Conservation (phyloP, 2,797 vertebrate species). For the Caiman crocodilus region DNA sequence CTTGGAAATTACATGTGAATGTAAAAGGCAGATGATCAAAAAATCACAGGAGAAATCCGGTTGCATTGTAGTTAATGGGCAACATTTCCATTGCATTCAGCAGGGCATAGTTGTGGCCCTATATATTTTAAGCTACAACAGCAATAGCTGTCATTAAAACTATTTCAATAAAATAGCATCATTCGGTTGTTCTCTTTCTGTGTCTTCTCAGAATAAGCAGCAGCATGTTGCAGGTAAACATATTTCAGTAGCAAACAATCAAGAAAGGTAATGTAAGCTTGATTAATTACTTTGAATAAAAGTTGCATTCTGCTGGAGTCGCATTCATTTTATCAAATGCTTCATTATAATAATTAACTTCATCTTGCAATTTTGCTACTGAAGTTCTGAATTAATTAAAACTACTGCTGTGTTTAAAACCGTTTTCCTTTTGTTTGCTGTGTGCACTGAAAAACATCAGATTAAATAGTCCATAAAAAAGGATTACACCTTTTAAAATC, state of each 20-base stretch:
- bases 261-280: not conserved
- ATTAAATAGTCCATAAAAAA: not conserved
- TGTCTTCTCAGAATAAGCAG: not conserved
- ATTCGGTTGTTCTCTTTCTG: not conserved
- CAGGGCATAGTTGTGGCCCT: not conserved
- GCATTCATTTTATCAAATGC: slow-evolving; percentile 18
- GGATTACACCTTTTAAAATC: not conserved
- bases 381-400: slow-evolving; percentile 40
- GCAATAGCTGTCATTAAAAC: accelerated
- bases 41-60: not conserved
- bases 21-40: not conserved
- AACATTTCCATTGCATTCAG: not conserved
- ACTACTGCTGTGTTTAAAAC: not conserved
- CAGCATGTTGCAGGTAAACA: not conserved
- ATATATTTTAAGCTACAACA: not conserved
- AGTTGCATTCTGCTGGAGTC: not conserved
- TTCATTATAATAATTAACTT: slow-evolving; percentile 61
- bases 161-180: not conserved
- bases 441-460: not conserved
- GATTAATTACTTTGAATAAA: not conserved
- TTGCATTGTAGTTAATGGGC: not conserved
- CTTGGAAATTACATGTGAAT: not conserved
- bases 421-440: slow-evolving; percentile 20
- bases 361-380: not conserved
- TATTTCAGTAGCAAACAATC: not conserved